Base-by-base conservation (phyloP, 2,797 vertebrate genomes). In the Choloepus didactylus region DNA sequence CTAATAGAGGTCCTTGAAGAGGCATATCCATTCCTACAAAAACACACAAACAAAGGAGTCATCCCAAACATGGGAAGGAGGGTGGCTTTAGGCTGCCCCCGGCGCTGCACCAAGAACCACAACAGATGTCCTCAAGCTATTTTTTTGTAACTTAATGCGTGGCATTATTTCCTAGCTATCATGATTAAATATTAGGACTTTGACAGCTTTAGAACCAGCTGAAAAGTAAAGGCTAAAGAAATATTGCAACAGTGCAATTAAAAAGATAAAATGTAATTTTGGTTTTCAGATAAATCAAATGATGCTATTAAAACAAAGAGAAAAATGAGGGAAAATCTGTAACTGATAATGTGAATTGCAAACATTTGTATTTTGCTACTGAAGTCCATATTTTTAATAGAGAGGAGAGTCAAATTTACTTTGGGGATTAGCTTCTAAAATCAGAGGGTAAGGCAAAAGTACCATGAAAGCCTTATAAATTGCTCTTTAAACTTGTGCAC, bases 211-310 rank as follows among this genome's bases (percentile, higher is more conserved):
- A 67, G 85, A 84, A 76, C 35, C 16, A 79, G 4, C 18, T 27
- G 11, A 75, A 79, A 83, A 54, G 44, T 44, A 41, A 27, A 91
- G 31, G 25, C 25, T 86, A 75, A 84, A 56, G 11, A 67, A 59
- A 70, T 69, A 56, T 51, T 38, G n/a, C 19, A 41, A 16, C 56
- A 81, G 62, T 77, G 80, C 3, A 81, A 64, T 67, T 84, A 21
- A 88, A 88, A 96, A 85, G 25, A 77, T 67, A 60, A 83, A 92
- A 60, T 41, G 4, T 70, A 56, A 72, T 76, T 70, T 92, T 93
- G 27, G n/a, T 84, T 9, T 89, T 92, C 29, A 93, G 49, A 76
- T 81, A 88, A 80, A 67, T 70, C 62, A 64, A 91, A 81, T 31
- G 35, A 67, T 79, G 46, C 29, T 77, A 70, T 88, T 56, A 70